Percentiles rank a stretch among this genome's conserved stretches.
Conservation (phyloP, 2,888 invertebrate genomes). For the Horisme vitalbata region DNA sequence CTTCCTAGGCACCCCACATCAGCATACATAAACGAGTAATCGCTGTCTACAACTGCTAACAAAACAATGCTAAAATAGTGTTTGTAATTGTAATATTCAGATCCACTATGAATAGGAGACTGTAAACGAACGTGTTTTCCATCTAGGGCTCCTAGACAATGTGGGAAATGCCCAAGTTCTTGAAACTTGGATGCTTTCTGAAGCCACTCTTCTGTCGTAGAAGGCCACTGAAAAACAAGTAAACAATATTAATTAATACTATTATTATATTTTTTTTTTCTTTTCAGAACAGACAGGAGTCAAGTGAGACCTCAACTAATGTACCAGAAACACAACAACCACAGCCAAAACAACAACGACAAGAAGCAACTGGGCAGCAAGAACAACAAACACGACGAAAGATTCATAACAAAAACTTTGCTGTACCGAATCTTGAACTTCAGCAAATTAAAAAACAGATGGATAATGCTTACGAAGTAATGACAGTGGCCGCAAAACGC, state of each 20-base stretch:
- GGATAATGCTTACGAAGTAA: conserved; percentile 12
- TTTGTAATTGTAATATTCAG: conserved; percentile 25
- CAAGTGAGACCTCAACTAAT: conserved; percentile 11
- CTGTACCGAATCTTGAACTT: conserved; percentile 11
- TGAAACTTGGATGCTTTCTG: conserved; percentile 11
- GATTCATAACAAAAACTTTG: conserved; percentile 10
- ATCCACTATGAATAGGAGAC: conserved; percentile 18
- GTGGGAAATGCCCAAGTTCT: conserved; percentile 14
- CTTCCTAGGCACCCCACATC: conserved; percentile 28
- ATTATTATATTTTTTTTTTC: conserved; percentile 7
- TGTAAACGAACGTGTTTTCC: conserved; percentile 23
- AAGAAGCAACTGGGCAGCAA: conserved; percentile 11
- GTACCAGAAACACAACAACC: conserved; percentile 10
- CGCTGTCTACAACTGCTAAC: conserved; percentile 28
- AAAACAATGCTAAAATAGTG: conserved; percentile 28
- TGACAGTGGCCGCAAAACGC: conserved; percentile 3
- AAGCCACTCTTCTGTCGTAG: conserved; percentile 15
- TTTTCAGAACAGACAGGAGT: conserved; percentile 11
- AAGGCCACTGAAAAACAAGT: conserved; percentile 9
- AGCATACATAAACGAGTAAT: conserved; percentile 29
- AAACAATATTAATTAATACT: conserved; percentile 9
- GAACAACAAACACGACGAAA: conserved; percentile 12
- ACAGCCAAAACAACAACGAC: conserved; percentile 12
- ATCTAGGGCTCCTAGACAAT: conserved; percentile 15
- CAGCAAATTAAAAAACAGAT: conserved; percentile 9